phyloP scores from a whole-genome alignment of 2,888 invertebrate species.

The Leptinotarsa haldemani region DNA sequence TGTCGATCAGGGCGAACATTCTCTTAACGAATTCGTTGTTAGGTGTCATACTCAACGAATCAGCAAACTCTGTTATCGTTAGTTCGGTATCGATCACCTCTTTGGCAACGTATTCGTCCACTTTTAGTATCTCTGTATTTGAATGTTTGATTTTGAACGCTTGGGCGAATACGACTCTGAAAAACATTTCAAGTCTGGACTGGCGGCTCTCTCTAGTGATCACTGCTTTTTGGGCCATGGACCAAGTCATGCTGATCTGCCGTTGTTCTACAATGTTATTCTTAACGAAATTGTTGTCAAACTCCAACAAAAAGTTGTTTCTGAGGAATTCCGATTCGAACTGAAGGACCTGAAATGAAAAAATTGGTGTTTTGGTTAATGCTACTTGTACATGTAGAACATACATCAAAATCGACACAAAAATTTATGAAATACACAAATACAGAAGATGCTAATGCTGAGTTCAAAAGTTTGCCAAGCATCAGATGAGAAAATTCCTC shows the following conservation, averaged over 20 bases:
- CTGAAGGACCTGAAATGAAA: slow-evolving; percentile 62
- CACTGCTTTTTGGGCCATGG: slow-evolving; percentile 60
- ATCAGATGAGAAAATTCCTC: no score
- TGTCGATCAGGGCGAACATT: slow-evolving; percentile 72
- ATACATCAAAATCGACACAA: no score
- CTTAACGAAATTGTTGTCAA: slow-evolving; percentile 62
- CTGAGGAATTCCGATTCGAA: slow-evolving; percentile 66
- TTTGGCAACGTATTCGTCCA: slow-evolving; percentile 64
- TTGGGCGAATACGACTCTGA: slow-evolving; percentile 69
- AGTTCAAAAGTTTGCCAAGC: no score
- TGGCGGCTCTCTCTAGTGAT: slow-evolving; percentile 67
- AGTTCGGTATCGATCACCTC: slow-evolving; percentile 68
- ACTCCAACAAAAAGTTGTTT: slow-evolving; percentile 60
- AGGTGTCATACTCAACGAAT: slow-evolving; percentile 70
- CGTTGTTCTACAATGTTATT: slow-evolving; percentile 53
- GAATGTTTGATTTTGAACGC: slow-evolving; percentile 66
- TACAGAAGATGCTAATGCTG: no score
- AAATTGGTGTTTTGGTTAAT: no score
- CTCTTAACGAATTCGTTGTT: slow-evolving; percentile 69
- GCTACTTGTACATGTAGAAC: no score
- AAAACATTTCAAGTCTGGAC: slow-evolving; percentile 68
- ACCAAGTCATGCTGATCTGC: slow-evolving; percentile 53
- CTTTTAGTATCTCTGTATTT: slow-evolving; percentile 62
- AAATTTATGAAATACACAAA: no score
- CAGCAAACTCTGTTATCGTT: slow-evolving; percentile 71